Percentiles rank a stretch among this genome's conserved stretches.
Conservation (phyloP, 2,888 invertebrate species). For the Gasteruption jaculator region DNA sequence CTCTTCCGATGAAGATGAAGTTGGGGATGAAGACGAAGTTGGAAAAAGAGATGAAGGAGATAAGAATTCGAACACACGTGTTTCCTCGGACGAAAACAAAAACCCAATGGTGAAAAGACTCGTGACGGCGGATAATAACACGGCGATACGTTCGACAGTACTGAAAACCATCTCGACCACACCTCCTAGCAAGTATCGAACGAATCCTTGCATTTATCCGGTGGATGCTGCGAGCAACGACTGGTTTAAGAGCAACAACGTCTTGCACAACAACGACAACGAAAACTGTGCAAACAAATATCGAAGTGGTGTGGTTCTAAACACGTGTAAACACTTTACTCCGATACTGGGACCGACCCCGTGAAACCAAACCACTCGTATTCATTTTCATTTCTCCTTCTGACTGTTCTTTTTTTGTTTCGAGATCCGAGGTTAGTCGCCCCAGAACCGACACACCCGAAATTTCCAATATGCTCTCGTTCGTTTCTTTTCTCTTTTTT, state of each 20-base stretch:
- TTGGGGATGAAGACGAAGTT: too few species aligned
- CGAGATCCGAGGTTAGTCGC: too few species aligned
- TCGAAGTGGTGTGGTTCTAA: constrained; percentile 23
- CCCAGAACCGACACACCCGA: too few species aligned
- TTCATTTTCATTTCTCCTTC: not conserved
- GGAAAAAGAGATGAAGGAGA: constrained; percentile 21
- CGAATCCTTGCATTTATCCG: constrained; percentile 30
- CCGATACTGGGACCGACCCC: constrained; percentile 28
- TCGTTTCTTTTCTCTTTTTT: too few species aligned
- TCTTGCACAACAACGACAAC: constrained; percentile 19
- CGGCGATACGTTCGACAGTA: too few species aligned
- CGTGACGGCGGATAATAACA: not conserved
- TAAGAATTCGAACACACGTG: constrained; percentile 33
- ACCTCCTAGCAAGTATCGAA: constrained; percentile 27
- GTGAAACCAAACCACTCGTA: constrained; percentile 15
- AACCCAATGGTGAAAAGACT: constrained; percentile 27
- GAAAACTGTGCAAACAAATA: constrained; percentile 23
- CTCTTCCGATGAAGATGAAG: constrained; percentile 63
- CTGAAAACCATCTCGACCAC: constrained; percentile 25
- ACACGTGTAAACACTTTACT: constrained; percentile 22
- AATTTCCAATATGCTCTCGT: too few species aligned
- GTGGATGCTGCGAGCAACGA: constrained; percentile 27
- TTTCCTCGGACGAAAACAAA: constrained; percentile 35
- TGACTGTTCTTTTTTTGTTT: too few species aligned
- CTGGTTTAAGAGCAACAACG: constrained; percentile 28